Conservation (phyloP, 35 echinoderm and acorn worm genomes). For the Heliocidaris erythrogramma region DNA sequence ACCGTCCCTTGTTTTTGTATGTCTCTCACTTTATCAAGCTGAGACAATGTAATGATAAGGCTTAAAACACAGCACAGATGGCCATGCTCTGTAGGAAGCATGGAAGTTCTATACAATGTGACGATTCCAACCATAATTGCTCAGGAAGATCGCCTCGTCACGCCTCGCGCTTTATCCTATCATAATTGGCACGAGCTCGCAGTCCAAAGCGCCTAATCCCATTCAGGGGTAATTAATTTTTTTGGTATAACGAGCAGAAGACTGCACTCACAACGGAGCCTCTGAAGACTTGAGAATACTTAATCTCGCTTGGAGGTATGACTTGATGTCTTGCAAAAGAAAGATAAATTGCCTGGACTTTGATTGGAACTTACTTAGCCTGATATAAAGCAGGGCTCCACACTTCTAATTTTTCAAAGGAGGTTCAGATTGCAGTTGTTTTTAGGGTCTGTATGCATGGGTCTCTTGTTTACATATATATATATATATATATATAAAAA, state of each 20-base stretch:
- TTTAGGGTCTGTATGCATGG: no score
- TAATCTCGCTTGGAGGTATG: neutral
- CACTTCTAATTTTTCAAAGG: no score
- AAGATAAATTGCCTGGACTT: neutral
- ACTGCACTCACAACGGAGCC: neutral
- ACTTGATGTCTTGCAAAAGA: neutral
- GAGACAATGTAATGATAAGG: neutral
- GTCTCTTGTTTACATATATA: no score
- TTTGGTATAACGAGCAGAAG: neutral
- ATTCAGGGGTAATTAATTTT: neutral
- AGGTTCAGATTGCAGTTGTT: no score
- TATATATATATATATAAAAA: no score
- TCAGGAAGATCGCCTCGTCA: neutral
- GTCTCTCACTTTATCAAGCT: neutral
- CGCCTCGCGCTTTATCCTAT: neutral
- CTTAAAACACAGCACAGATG: neutral
- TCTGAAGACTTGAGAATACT: neutral
- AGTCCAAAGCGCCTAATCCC: neutral
- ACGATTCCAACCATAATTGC: neutral
- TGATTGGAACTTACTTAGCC: neutral
- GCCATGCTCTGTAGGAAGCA: neutral
- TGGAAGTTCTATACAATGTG: neutral
- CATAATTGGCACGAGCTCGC: constrained; percentile 1
- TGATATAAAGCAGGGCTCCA: neutral
- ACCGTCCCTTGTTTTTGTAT: neutral